phyloP scores from a whole-genome alignment of 23 tunicate species.

The Trididemnum clinides region DNA sequence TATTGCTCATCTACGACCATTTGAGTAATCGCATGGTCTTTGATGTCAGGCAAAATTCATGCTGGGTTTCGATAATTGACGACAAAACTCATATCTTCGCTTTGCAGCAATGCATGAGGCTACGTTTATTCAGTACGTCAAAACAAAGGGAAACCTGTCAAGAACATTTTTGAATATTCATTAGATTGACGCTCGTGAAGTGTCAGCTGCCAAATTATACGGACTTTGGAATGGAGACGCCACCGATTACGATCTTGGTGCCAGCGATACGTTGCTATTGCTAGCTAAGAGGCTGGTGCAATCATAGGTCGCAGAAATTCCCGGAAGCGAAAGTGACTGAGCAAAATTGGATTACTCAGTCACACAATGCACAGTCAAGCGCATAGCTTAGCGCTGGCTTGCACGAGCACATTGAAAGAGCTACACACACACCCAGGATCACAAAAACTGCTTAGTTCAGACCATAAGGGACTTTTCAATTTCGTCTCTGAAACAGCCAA shows the following conservation, averaged over 20 bases:
- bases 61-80: conserved; percentile 10
- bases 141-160: conserved; percentile 13
- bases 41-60: conserved; percentile 21
- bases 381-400: conserved; percentile 6
- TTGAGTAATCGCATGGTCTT: conserved; percentile 17
- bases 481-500: background rate
- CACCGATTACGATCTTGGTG: conserved; percentile 25
- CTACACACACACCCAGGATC: background rate
- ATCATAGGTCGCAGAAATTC: conserved; percentile 22
- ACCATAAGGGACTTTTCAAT: background rate
- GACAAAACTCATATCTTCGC: conserved; percentile 13
- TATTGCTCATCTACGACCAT: conserved; percentile 29
- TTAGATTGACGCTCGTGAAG: conserved; percentile 17
- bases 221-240: conserved; percentile 16
- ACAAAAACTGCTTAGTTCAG: background rate
- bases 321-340: background rate
- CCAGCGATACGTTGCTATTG: conserved; percentile 10
- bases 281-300: background rate
- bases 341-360: background rate
- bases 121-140: conserved; percentile 26
- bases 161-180: conserved; percentile 12
- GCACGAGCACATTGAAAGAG: conserved; percentile 8
- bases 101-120: conserved; percentile 15
- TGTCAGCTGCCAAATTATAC: conserved; percentile 8
- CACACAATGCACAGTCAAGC: background rate